Evolutionary conservation across 2,797 vertebrate genomes (phyloP), one percentile per base, ranked within the genome.

Genomic region (Oryzias sinensis): DNA sequence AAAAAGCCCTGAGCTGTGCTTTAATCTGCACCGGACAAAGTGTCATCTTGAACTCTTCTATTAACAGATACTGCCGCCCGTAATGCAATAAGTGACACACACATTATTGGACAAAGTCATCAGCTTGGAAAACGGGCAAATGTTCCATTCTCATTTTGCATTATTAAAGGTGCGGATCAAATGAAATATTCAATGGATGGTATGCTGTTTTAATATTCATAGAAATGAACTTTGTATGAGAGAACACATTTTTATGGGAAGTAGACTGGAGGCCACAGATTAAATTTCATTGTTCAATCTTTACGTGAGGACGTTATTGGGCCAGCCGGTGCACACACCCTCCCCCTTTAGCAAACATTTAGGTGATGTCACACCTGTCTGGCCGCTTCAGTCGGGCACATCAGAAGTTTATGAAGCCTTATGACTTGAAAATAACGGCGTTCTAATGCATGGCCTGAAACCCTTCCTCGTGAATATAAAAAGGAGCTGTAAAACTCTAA

Each of bases 161-260:
- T 92, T 92, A 92, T 93, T 91, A 89, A 89, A 91, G 84, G 84
- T 88, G 78, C 79, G 87, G 84, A 88, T 88, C 85, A 85, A 87
- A 93, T 93, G 66, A 92, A 92, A 91, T 88, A 92, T 93, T 91
- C 86, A 92, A 86, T 79, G 80, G 82, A 90, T 90, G 80, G 90
- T 90, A 85, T 89, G 86, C 76, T 79, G 79, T 80, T 92, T 88
- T 91, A 91, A 92, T 92, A 92, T 92, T 91, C 87, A 92, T 93
- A 90, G 88, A 91, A 92, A 85, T 92, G 88, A 91, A 92, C 92
- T 92, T 93, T 90, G 87, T 89, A 91, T 91, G 89, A 91, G 84
- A 84, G 86, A 91, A 90, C 84, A 90, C 77, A 82, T 85, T 91
- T 90, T 90, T 89, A 90, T 89, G 85, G 77, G 86, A 81, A 79